Base-by-base conservation (phyloP, 2,113 vertebrate genomes). In the Thunnus maccoyii region DNA sequence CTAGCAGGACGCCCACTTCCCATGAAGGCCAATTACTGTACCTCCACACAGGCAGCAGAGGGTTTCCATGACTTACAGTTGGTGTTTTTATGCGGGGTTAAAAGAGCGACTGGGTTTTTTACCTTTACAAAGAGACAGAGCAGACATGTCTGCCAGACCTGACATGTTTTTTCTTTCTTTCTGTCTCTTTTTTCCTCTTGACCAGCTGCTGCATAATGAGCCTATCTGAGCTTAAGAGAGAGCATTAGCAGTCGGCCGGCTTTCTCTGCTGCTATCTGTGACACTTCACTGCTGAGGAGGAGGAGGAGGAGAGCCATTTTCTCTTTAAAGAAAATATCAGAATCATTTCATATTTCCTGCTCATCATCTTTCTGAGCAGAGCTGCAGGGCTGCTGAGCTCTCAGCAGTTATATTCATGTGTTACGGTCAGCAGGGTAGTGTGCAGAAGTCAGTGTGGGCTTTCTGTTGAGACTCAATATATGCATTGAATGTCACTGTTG, bases 21-120 rank as follows among this genome's bases (percentile, higher is more conserved):
- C 83, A 73, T 83, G 84, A 89, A 92, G 86, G 84, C 88, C 89
- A 93, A 91, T 91, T 91, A 92, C 86, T 82, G 86, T 27, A 44
- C 36, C 63, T 70, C 12, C 55, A 63, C 68, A 47, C 69, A 32
- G 68, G 80, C 67, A 61, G 57, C 64, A 11, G 70, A 65, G 74
- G 86, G 52, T 76, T 54, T 62, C 64, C 78, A 55, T 70, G 8
- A 82, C 58, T 68, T 82, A 74, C 78, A 72, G 70, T 36, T 5
- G 50, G 2, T 71, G 86, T 74, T 68, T 86, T 68, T 50, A 76
- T 77, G 85, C 15, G 62, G 68, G 83, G 88, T 83, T 83, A 79
- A 78, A 65, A 32, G 72, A 81, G 72, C 51, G 20, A 2, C 68
- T 7, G 72, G 58, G 30, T 30, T 61, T 86, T 88, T 63, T 83